Evolutionary conservation across 2,797 vertebrate genomes (phyloP).

Genomic region (Cyclopterus lumpus): DNA sequence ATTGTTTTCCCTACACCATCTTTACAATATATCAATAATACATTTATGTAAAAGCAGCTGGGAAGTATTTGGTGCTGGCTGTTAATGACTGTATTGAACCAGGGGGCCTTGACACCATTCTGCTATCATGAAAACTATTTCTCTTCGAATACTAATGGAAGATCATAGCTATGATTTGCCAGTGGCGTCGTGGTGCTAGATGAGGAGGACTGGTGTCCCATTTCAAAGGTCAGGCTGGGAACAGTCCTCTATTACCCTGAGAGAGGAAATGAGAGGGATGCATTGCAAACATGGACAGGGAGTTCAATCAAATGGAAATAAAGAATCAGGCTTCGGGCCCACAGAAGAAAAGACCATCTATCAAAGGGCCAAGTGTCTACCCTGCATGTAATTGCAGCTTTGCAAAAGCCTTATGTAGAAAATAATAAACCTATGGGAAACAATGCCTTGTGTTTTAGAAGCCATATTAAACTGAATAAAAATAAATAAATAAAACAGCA

Average conservation of each 20-base stretch:
- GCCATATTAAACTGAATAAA: conserved; percentile 44
- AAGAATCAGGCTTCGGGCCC: conserved; percentile 48
- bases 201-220: conserved; percentile 67
- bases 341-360: conserved; percentile 64
- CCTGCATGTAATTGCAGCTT: conserved; percentile 63
- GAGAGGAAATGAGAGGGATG: conserved; percentile 67
- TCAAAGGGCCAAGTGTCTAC: conserved; percentile 57
- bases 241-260: conserved; percentile 58
- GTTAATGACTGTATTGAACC: conserved; percentile 69
- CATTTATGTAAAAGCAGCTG: conserved; percentile 26
- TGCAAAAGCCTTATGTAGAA: conserved; percentile 40
- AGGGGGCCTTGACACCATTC: conserved; percentile 51
- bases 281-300: conserved; percentile 59
- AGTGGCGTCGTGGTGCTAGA: conserved; percentile 57
- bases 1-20: conserved; percentile 23
- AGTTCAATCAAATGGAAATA: conserved; percentile 70
- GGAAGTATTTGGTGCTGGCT: conserved; percentile 45
- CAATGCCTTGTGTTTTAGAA: conserved; percentile 42
- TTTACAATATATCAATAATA: conserved; percentile 57
- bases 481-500: conserved; percentile 22
- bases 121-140: conserved; percentile 66
- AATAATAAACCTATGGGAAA: conserved; percentile 56
- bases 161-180: conserved; percentile 73
- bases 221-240: conserved; percentile 72
- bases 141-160: conserved; percentile 75